Conservation (phyloP, 35 echinoderm and acorn worm genomes). For the Strongylocentrotus purpuratus region DNA sequence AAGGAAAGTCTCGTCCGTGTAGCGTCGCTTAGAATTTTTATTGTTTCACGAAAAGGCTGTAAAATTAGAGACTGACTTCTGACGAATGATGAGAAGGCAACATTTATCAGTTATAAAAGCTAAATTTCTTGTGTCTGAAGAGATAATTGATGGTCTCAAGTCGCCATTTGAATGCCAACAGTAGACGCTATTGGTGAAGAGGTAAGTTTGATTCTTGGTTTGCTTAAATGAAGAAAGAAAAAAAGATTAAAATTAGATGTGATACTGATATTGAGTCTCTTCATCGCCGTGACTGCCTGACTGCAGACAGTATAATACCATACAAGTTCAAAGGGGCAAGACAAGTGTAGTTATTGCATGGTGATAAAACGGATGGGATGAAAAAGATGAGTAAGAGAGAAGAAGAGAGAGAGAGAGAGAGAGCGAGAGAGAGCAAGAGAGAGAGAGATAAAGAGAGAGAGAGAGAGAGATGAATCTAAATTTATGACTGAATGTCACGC, state of each 20-base stretch:
- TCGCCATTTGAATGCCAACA: background rate
- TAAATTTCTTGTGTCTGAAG: background rate
- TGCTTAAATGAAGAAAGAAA: background rate
- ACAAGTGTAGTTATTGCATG: background rate
- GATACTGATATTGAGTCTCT: background rate
- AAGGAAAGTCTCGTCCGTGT: background rate
- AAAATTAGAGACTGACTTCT: background rate
- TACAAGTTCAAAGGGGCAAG: background rate
- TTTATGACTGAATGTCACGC: conserved; percentile 1
- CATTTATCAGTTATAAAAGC: background rate
- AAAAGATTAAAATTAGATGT: no score
- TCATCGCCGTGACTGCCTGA: background rate
- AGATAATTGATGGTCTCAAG: background rate
- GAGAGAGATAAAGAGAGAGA: background rate
- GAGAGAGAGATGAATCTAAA: background rate
- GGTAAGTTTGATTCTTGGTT: no score
- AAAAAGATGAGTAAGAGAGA: background rate
- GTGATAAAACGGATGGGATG: no score
- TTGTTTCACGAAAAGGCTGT: background rate
- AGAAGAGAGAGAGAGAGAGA: background rate
- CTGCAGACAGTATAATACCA: background rate
- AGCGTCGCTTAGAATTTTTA: background rate
- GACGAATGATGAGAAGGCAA: background rate
- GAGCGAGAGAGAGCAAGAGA: no score
- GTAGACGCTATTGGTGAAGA: background rate